Conservation (phyloP, 1,140 invertebrate species). For the Melitaea cinxia region DNA sequence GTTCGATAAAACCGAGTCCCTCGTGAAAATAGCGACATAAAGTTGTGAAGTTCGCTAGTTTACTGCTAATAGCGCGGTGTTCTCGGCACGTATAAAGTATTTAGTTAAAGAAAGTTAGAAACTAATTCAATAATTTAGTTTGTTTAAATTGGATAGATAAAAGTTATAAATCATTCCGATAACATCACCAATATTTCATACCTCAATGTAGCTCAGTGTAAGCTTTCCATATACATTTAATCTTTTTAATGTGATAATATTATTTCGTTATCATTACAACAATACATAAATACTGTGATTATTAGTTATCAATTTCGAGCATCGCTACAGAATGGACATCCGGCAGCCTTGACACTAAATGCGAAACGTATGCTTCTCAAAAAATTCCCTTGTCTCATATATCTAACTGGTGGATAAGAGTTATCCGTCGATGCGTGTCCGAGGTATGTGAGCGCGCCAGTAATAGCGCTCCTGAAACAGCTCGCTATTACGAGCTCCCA, state of each 20-base stretch:
- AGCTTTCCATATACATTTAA: neutral
- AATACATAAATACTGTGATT: no score
- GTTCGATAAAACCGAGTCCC: neutral
- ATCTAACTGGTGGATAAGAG: no score
- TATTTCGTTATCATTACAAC: neutral
- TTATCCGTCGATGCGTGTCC: neutral
- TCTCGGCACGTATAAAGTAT: neutral
- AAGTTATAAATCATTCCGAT: neutral
- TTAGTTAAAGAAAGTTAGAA: neutral
- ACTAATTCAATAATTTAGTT: neutral
- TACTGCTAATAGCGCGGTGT: neutral
- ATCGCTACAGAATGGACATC: no score
- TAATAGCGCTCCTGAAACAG: slow-evolving; percentile 17
- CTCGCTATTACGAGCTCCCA: slow-evolving; percentile 9
- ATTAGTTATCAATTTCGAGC: no score
- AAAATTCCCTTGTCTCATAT: no score
- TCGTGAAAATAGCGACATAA: neutral
- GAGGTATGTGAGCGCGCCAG: slow-evolving; percentile 7
- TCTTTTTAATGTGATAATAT: neutral
- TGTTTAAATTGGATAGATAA: neutral
- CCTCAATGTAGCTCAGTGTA: no score
- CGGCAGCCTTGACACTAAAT: no score
- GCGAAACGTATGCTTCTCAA: no score
- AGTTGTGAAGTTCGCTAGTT: neutral
- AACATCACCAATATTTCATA: no score